Evolutionary conservation across 2,113 vertebrate genomes (phyloP), one percentile per base, ranked within the genome.

Genomic region (Esox niger): DNA sequence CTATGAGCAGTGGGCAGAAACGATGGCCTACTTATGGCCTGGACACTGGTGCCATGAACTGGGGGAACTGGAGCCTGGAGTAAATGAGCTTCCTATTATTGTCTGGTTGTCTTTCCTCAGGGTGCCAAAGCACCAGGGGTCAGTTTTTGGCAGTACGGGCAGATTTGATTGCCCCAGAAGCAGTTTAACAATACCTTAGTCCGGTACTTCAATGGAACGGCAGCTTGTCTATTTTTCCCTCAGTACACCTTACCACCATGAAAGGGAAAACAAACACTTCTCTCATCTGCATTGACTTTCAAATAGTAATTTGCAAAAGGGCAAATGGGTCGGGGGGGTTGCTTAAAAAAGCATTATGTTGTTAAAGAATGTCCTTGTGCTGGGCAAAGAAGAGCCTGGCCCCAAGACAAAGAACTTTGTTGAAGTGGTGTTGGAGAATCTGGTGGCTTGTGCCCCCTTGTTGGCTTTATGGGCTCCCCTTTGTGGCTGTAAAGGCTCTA

Each of bases 301-400:
- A 85, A 86, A 87, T 87, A 73, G 82, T 81, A 78, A 86, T 82
- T 80, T 76, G 72, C 20, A 64, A 74, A 23, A 38, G 29, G 30
- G 32, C 66, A 1, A n/a, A 52, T n/a, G n/a, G n/a, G n/a, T n/a
- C n/a, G 15, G 62, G 66, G 25, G 30, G 25, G 47, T 85, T 70
- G 79, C 83, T 87, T 89, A 86, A 87, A 86, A 86, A 85, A 89
- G 88, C 85, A 86, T 86, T 89, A 88, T 84, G 87, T 88, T 79
- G 85, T 62, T 79, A 70, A 88, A 82, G 81, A 85, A 87, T 88
- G 85, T 74, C 73, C 1, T 1, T 63, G 78, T 75, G 79, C 73
- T 75, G 73, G 74, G 77, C 74, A 68, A 75, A 68, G 62, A 66
- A 59, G 80, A 74, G 80, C 80, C 29, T 67, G 1, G 72, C 58